Evolutionary conservation across 2,888 invertebrate genomes (phyloP).

Genomic region (Nymphalis urticae): DNA sequence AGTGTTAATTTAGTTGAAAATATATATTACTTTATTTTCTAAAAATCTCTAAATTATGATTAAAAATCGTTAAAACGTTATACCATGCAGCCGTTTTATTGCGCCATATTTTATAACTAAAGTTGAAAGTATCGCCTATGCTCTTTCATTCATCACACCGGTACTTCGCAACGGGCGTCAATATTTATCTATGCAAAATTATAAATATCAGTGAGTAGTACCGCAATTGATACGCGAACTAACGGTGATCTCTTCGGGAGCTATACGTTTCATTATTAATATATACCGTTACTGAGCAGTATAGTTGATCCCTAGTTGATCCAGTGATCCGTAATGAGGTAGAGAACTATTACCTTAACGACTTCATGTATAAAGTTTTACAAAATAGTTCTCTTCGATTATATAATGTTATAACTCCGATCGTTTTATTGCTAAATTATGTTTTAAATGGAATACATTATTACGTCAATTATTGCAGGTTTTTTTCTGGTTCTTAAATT

Average conservation of each 20-base stretch:
- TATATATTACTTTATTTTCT: too few relatives aligned
- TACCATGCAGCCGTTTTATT: not conserved
- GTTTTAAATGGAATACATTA: too few relatives aligned
- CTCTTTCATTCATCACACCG: conserved; percentile 21
- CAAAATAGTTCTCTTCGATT: too few relatives aligned
- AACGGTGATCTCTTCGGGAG: conserved; percentile 26
- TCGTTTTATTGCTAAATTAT: too few relatives aligned
- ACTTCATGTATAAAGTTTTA: not conserved
- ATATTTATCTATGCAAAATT: conserved; percentile 39
- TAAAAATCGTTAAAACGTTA: too few relatives aligned
- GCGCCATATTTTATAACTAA: not conserved
- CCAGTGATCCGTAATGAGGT: conserved; percentile 21
- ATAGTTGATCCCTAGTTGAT: conserved; percentile 16
- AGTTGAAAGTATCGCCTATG: not conserved
- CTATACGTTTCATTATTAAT: conserved; percentile 30
- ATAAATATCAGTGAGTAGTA: conserved; percentile 40
- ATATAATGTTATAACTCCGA: too few relatives aligned
- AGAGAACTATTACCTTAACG: conserved; percentile 11
- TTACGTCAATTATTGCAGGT: too few relatives aligned
- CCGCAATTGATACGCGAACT: conserved; percentile 25
- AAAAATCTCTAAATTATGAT: too few relatives aligned
- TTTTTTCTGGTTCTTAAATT: too few relatives aligned
- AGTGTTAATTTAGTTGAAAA: too few relatives aligned
- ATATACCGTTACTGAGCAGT: conserved; percentile 25
- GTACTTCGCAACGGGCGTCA: conserved; percentile 24